Evolutionary conservation across 2,797 vertebrate genomes (phyloP).

Genomic region (Halcyon chelicuti): DNA sequence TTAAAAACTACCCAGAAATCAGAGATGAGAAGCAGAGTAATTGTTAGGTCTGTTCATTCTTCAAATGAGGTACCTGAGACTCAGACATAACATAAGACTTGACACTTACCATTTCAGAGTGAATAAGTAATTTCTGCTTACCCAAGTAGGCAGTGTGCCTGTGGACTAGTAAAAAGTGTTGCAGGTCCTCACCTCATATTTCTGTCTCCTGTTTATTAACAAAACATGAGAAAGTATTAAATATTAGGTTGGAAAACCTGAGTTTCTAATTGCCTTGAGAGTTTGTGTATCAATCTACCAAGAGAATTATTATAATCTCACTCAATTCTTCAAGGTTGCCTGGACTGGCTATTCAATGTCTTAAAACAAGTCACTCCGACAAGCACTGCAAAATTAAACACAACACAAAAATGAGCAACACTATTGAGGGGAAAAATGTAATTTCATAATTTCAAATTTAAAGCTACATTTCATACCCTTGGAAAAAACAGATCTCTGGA

Average conservation of each 20-base stretch:
- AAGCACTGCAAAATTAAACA: background rate
- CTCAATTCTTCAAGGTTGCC: background rate
- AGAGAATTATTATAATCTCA: background rate
- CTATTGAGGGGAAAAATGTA: background rate
- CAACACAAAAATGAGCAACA: background rate
- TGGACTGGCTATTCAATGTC: background rate
- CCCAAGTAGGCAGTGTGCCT: background rate
- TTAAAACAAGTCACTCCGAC: background rate
- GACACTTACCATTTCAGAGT: background rate
- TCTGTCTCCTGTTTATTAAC: background rate
- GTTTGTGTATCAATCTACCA: background rate
- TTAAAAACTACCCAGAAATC: background rate
- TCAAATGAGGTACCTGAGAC: background rate
- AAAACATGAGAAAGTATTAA: slow-evolving; percentile 18
- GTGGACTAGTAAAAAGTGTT: background rate
- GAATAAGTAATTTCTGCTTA: background rate
- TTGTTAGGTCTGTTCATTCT: background rate
- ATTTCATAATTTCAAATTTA: background rate
- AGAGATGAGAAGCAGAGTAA: background rate
- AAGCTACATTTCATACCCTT: background rate
- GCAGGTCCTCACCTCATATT: background rate
- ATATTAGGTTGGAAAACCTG: background rate
- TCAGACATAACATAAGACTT: background rate
- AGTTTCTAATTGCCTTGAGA: background rate
- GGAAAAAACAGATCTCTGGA: background rate